Evolutionary conservation across 2,113 vertebrate species (phyloP).

Genomic region (Anser brachyrhynchus): DNA sequence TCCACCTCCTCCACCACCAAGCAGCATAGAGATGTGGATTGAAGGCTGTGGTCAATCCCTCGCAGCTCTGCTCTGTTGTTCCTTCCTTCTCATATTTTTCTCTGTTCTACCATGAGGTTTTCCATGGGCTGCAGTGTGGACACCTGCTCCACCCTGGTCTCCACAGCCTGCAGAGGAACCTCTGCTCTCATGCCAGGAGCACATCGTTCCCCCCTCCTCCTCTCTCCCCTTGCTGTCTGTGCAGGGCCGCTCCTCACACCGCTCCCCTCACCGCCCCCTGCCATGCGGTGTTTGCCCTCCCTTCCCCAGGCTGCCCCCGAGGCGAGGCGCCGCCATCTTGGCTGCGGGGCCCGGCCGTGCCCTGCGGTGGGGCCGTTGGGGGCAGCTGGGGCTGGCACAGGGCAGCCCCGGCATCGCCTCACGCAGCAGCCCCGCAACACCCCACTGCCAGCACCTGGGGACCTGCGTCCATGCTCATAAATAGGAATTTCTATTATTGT

Average conservation of each 20-base stretch:
- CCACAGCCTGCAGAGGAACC: not conserved
- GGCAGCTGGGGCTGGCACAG: fast-evolving
- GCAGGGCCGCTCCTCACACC: not conserved
- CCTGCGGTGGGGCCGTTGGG: fast-evolving
- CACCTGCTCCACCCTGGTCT: not conserved
- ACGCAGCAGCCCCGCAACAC: not conserved
- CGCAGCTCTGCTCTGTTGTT: not conserved
- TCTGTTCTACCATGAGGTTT: fast-evolving
- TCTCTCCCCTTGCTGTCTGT: fast-evolving
- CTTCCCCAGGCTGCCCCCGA: fast-evolving
- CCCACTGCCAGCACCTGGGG: fast-evolving
- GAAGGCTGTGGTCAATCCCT: not conserved
- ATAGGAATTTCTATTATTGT: not conserved
- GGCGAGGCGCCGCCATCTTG: fast-evolving
- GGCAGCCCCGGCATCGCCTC: not conserved
- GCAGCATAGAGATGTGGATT: not conserved
- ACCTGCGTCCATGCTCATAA: not conserved
- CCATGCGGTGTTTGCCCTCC: fast-evolving
- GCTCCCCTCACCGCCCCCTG: not conserved
- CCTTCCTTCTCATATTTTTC: not conserved
- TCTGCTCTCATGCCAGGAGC: fast-evolving
- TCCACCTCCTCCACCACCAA: not conserved
- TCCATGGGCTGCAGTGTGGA: not conserved
- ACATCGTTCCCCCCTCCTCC: not conserved
- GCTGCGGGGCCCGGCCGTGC: fast-evolving